phyloP scores from a whole-genome alignment of 2,113 vertebrate species.

The Rostratula benghalensis region DNA sequence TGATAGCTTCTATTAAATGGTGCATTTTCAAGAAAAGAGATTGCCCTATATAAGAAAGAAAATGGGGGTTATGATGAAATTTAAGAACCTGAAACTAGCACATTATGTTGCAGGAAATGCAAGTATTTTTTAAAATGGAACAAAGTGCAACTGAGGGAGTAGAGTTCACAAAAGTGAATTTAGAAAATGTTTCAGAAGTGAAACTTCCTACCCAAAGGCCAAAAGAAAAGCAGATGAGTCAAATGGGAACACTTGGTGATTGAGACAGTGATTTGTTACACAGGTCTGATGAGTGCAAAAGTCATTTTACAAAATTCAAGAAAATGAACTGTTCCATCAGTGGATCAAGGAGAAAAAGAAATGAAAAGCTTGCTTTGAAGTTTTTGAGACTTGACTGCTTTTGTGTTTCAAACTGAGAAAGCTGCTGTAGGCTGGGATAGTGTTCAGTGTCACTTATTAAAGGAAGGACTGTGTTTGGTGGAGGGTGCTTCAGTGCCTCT shows the following conservation, averaged over 20 bases:
- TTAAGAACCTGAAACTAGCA: neutral
- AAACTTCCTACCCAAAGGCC: slow-evolving; percentile 44
- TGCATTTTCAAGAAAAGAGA: neutral
- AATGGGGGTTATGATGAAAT: neutral
- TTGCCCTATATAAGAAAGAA: neutral
- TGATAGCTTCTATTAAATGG: neutral
- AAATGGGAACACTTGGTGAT: slow-evolving; percentile 8
- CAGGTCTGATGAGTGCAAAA: slow-evolving; percentile 54
- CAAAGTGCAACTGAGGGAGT: slow-evolving; percentile 1
- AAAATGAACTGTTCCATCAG: slow-evolving; percentile 48
- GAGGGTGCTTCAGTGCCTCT: neutral
- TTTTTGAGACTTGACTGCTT: slow-evolving; percentile 50
- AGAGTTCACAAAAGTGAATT: slow-evolving; percentile 46
- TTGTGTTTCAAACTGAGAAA: slow-evolving; percentile 53
- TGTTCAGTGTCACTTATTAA: slow-evolving; percentile 40
- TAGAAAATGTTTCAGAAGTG: slow-evolving; percentile 53
- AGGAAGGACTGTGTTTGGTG: slow-evolving; percentile 26
- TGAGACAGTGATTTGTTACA: slow-evolving; percentile 51
- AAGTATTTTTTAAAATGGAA: slow-evolving; percentile 30
- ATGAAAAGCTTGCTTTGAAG: slow-evolving; percentile 61
- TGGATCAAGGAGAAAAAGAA: slow-evolving; percentile 54
- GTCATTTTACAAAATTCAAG: slow-evolving; percentile 37
- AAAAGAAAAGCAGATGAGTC: slow-evolving; percentile 27
- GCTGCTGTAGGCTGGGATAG: slow-evolving; percentile 18
- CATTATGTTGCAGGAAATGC: slow-evolving; percentile 33